phyloP scores from a whole-genome alignment of 2,113 vertebrate genomes.

The Microtus richardsoni region DNA sequence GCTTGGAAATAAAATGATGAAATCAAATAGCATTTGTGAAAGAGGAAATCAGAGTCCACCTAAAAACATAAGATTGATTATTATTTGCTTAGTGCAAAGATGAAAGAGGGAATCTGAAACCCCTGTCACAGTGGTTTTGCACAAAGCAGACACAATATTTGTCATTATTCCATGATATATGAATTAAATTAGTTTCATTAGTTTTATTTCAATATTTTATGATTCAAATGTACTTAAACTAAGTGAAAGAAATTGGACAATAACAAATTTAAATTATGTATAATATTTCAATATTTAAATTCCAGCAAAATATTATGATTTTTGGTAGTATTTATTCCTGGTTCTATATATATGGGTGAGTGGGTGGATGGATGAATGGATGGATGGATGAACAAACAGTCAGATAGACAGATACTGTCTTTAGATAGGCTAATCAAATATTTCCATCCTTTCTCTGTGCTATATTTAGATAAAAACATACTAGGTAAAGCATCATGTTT shows the following conservation, averaged over 20 bases:
- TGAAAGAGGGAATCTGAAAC: rapidly evolving
- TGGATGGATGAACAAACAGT: background rate
- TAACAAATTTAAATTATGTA: background rate
- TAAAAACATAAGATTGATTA: no score
- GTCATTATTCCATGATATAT: background rate
- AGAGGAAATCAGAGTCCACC: no score
- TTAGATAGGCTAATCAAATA: background rate
- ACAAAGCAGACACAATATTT: background rate
- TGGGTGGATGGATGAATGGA: background rate
- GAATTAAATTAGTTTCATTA: background rate
- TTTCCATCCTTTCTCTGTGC: background rate
- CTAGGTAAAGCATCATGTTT: background rate
- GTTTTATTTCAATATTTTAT: conserved; percentile 7
- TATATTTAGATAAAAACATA: background rate
- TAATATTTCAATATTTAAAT: background rate
- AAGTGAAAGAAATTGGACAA: background rate
- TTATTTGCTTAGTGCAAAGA: no score
- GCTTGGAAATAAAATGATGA: no score
- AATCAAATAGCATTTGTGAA: no score
- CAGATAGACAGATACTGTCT: background rate
- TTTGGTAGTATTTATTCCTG: background rate
- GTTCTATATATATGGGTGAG: background rate
- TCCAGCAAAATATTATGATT: background rate
- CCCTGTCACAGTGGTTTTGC: background rate
- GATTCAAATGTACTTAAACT: background rate